Base-by-base conservation (phyloP, 2,113 vertebrate species). In the Stigmatopora nigra region DNA sequence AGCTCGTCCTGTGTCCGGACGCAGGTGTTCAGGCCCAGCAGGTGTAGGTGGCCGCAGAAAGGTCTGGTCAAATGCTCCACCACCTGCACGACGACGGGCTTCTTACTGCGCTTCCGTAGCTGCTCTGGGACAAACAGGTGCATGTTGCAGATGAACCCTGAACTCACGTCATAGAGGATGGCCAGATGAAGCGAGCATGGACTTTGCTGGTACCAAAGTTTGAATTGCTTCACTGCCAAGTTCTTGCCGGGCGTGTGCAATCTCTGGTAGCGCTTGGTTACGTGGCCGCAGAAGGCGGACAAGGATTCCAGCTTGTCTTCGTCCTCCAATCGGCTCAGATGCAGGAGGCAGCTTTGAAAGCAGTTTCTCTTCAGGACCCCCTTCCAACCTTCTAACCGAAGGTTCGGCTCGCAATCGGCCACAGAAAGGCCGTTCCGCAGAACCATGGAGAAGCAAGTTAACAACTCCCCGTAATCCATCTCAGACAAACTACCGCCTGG, bases 111-210 rank as follows among this genome's bases (percentile, higher is more conserved):
- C 38, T 25, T 81, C 71, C 65, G 83, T 35, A 90, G 81, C 25
- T 78, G 67, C 38, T 77, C 76, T 4, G 84, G 71, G 45, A 80
- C 65, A 62, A 87, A 89, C 53, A 88, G 73, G 46, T 62, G 82
- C 77, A 86, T 79, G 74, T 89, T 89, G 53, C 87, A 89, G 64
- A 89, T 77, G 25, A 87, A 89, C 7, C 86, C 85, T 0, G 84
- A 80, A 57, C 70, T 74, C 12, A 59, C 7, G 57, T 89, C 89
- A 31, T 73, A 83, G 36, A 89, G 85, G 36, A 89, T 65, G 31
- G 83, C 87, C 0, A 87, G 70, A 15, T 80, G 68, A 35, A 89
- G 77, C 1, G 82, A 57, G 59, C 72, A 81, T 0, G 61, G 56
- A 2, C 47, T 25, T n/a, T 78, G 64, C 17, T 78, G 71, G 55